A percentile compares a stretch with the other conserved stretches of the same genome.
These are phyloP conservation scores for Eupithecia tripunctaria DNA, from an alignment of 2,888 invertebrate species.

Conservation along the genomic window DNA sequence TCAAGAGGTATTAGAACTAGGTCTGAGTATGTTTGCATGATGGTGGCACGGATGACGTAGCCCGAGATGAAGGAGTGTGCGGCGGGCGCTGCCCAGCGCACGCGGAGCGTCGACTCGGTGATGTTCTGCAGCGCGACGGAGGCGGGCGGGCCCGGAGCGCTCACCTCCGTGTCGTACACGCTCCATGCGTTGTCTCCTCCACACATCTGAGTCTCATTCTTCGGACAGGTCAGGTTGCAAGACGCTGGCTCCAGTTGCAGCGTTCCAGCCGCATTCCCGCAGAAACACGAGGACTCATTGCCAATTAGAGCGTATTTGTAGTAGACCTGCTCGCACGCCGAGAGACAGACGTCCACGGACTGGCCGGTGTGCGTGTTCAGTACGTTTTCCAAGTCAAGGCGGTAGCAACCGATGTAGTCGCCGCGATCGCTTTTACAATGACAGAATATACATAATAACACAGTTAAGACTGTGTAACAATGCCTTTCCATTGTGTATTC, in stretches of 20 bases:
- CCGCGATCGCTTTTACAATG: constrained; percentile 65
- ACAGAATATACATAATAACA: constrained; percentile 50
- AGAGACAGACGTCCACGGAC: constrained; percentile 76
- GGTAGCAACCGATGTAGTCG: constrained; percentile 76
- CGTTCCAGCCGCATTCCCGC: constrained; percentile 72
- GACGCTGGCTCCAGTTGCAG: constrained; percentile 61
- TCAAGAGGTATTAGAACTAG: constrained; percentile 77
- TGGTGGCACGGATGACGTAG: constrained; percentile 83
- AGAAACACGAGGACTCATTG: constrained; percentile 76
- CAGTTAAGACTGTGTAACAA: constrained; percentile 48
- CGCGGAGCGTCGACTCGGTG: constrained; percentile 86
- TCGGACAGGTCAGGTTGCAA: constrained; percentile 85
- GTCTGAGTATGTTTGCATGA: constrained; percentile 85
- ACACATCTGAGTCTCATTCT: constrained; percentile 86
- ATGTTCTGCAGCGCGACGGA: constrained; percentile 83
- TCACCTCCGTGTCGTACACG: constrained; percentile 87
- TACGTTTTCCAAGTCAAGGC: constrained; percentile 63
- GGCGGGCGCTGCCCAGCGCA: constrained; percentile 85
- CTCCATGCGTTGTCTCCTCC: constrained; percentile 88
- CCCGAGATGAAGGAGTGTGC: constrained; percentile 80
- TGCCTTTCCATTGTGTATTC: constrained; percentile 67
- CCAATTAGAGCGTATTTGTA: constrained; percentile 78
- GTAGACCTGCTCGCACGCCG: constrained; percentile 77
- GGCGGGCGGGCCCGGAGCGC: constrained; percentile 88
- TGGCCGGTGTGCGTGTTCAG: constrained; percentile 78